A percentile compares a stretch with the other conserved stretches of the same genome.
phyloP scores from a whole-genome alignment of 2,888 invertebrate genomes.

The Cantharis lateralis region DNA sequence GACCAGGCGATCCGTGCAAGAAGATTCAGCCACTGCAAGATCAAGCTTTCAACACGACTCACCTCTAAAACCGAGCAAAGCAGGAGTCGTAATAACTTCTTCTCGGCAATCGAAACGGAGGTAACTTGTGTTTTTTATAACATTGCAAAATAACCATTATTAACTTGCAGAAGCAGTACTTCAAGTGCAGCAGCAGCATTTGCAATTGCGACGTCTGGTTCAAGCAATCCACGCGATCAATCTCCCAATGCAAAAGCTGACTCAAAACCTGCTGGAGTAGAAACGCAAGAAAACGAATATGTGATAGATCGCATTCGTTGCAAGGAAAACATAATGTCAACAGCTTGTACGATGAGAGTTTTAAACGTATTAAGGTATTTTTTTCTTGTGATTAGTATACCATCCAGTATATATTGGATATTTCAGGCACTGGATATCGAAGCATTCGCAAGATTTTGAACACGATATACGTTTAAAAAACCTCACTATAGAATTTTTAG shows the following conservation, averaged over 20 bases:
- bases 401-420: conserved; percentile 13
- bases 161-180: conserved; percentile 75
- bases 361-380: conserved; percentile 83
- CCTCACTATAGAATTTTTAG: conserved; percentile 82
- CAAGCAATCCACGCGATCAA: conserved; percentile 78
- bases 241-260: conserved; percentile 51
- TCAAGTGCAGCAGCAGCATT: conserved; percentile 89
- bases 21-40: conserved; percentile 58
- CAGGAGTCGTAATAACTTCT: conserved; percentile 90
- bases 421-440: conserved; percentile 86
- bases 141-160: neutral
- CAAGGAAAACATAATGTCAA: conserved; percentile 81
- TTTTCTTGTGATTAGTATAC: no score
- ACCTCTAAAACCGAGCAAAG: conserved; percentile 68
- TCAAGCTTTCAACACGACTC: conserved; percentile 67
- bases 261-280: conserved; percentile 39
- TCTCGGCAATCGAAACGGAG: conserved; percentile 86
- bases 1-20: conserved; percentile 57
- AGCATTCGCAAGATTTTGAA: conserved; percentile 89
- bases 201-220: conserved; percentile 88
- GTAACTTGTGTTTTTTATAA: conserved; percentile 52
- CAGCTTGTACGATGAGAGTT: conserved; percentile 93
- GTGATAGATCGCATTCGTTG: conserved; percentile 59
- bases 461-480: conserved; percentile 73
- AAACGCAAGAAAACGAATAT: conserved; percentile 51